Evolutionary conservation across 1,140 invertebrate species (phyloP), one percentile per base, ranked within the genome.

Genomic region (Arctopsyche grandis): DNA sequence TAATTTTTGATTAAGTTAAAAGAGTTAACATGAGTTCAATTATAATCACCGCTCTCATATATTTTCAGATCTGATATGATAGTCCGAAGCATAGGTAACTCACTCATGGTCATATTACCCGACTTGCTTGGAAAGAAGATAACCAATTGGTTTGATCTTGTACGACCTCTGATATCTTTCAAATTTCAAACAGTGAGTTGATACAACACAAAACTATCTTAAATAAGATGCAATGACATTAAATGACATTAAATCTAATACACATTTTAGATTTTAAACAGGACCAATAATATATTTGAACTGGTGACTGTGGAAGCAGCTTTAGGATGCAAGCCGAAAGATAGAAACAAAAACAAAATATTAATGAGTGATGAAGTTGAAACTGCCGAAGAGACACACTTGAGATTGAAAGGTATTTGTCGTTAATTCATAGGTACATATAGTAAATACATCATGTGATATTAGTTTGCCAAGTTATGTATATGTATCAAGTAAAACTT

Each of bases 231-330:
- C 21, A 10, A 22, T 66, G 21, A 43, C 26, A 74, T 44, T 74
- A 74, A 24, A 9, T 24, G 16, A n/a, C 66, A n/a, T 7, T 69
- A 7, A n/a, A n/a, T 69, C 9, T 69, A 29, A 58, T 58, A 58
- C 24, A 16, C 9, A 21, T 78, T 78, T 43, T 87, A 98, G 97
- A 97, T 99, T 83, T 89, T 98, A 77, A 95, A 96, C 83, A 91
- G 97, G 82, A 97, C 95, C 5, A 99, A 99, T 85, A 98, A 98
- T 85, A 97, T 98, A 80, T 99, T 99, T 86, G 97, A 98, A 86
- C 85, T 98, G 83, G 92, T 96, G n/a, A 96, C 96, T 0, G 92
- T 95, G 0, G 94, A 96, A 80, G 92, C 94, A 0, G 92, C 96
- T 9, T 88, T 94, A 56, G 91, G 93, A 14, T 92, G 93, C 69